Conservation (phyloP, 2,113 vertebrate genomes). For the Neolamprologus devosi region DNA sequence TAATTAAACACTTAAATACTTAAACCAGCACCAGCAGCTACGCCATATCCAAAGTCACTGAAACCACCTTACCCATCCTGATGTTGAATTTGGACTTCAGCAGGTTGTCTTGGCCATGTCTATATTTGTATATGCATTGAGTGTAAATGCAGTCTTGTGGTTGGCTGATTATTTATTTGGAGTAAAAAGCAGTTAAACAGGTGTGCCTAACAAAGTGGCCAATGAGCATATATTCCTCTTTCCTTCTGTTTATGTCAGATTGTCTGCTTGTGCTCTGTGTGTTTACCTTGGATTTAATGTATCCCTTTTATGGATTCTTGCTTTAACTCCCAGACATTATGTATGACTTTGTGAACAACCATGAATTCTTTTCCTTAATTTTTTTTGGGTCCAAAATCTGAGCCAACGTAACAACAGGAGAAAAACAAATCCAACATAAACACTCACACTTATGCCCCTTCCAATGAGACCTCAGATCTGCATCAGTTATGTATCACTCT, state of each 20-base stretch:
- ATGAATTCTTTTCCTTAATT: accelerated
- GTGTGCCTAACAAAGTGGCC: neutral
- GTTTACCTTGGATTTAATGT: neutral
- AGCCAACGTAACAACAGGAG: neutral
- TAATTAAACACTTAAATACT: neutral
- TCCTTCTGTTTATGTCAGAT: neutral
- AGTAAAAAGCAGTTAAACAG: neutral
- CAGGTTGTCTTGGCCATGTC: neutral
- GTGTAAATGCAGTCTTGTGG: neutral
- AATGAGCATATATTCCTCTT: neutral
- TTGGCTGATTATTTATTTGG: neutral
- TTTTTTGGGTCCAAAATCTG: neutral
- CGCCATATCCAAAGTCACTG: neutral
- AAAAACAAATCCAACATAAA: neutral
- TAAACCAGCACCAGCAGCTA: neutral
- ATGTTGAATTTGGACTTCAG: neutral
- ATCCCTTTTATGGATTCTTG: neutral
- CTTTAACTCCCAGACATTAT: neutral
- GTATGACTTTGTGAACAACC: neutral
- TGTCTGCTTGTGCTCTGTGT: neutral
- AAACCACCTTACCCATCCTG: neutral
- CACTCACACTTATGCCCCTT: neutral
- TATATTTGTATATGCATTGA: neutral
- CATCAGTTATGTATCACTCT: neutral
- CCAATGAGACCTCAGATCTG: neutral